A percentile compares a stretch with the other conserved stretches of the same genome.
Evolutionary conservation across 2,797 vertebrate genomes (phyloP).

Genomic region (Cossypha dichroa): DNA sequence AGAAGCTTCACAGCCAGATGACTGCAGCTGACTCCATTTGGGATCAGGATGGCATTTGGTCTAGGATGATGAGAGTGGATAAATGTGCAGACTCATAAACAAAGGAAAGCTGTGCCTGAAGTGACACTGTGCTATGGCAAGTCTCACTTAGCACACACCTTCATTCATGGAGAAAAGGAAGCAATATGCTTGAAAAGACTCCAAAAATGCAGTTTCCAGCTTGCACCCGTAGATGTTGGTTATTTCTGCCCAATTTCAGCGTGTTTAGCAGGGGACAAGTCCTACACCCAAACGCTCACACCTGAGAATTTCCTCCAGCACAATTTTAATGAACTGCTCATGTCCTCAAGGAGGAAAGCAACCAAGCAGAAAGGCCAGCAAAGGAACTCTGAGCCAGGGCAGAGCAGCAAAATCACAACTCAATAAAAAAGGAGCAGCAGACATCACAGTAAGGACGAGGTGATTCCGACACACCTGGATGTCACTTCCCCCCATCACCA

Average conservation of each 20-base stretch:
- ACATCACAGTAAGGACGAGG: neutral
- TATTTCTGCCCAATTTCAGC: neutral
- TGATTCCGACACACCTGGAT: constrained; percentile 28
- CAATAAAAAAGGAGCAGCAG: neutral
- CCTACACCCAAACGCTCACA: neutral
- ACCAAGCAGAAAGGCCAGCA: neutral
- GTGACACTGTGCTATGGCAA: neutral
- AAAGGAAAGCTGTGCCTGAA: neutral
- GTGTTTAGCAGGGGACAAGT: neutral
- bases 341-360: neutral
- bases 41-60: neutral
- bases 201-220: neutral
- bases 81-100: neutral
- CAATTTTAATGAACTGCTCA: neutral
- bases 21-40: neutral
- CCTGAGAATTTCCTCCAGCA: neutral
- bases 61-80: neutral
- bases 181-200: neutral
- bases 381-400: neutral
- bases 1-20: neutral
- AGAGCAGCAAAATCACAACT: neutral
- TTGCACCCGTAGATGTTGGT: neutral
- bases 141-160: neutral
- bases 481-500: neutral
- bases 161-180: neutral